Evolutionary conservation across 2,888 invertebrate genomes (phyloP).

Genomic region (Torymus tubicola): DNA sequence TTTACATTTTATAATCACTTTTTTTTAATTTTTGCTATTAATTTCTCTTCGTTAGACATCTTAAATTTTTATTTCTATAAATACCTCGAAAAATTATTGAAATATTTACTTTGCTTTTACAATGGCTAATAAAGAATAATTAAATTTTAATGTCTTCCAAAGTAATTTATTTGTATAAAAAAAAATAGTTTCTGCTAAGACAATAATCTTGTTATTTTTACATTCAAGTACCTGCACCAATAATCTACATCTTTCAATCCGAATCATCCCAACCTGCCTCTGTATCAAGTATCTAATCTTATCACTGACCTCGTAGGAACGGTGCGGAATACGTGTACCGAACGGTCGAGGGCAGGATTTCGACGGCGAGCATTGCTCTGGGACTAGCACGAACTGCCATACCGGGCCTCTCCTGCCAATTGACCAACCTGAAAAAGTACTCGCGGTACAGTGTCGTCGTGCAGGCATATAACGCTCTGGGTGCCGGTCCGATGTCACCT

Average conservation of each 20-base stretch:
- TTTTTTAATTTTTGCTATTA: neutral
- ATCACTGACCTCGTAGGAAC: slow-evolving; percentile 61
- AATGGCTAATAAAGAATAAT: too few species aligned
- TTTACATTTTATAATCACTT: neutral
- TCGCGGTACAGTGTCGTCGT: slow-evolving; percentile 78
- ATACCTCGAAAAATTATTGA: too few species aligned
- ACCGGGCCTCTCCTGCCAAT: slow-evolving; percentile 72
- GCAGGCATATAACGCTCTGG: slow-evolving; percentile 78
- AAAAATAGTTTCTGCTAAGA: too few species aligned
- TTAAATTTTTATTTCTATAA: slow-evolving; percentile 44
- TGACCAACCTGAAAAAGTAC: slow-evolving; percentile 77
- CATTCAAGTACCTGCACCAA: too few species aligned
- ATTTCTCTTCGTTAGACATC: slow-evolving; percentile 5
- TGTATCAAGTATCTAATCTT: too few species aligned
- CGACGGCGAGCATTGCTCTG: slow-evolving; percentile 72
- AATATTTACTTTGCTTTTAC: too few species aligned
- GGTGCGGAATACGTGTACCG: slow-evolving; percentile 69
- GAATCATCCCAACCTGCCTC: too few species aligned
- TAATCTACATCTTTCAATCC: too few species aligned
- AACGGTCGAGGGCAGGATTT: slow-evolving; percentile 74
- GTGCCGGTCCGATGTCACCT: slow-evolving; percentile 77
- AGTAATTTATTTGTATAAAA: too few species aligned
- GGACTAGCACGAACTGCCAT: slow-evolving; percentile 73
- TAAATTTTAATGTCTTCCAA: too few species aligned
- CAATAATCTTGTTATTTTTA: too few species aligned